Conservation (phyloP, 2,888 invertebrate genomes). For the Sphaerophoria rueppellii region DNA sequence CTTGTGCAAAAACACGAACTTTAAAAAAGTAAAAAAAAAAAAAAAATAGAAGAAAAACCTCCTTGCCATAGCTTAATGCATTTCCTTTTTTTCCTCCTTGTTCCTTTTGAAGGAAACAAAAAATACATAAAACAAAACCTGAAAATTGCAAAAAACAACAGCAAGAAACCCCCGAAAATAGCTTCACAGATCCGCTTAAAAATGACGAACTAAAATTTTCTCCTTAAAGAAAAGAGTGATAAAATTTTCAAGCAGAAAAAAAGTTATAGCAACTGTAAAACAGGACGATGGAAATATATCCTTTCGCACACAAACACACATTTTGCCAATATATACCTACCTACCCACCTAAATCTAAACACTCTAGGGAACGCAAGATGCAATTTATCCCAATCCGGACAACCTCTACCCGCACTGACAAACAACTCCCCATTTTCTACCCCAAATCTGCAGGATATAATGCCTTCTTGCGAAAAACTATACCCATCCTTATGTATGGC, state of each 20-base stretch:
- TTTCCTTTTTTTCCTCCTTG: conserved; percentile 49
- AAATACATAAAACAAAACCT: conserved; percentile 11
- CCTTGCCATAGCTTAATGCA: conserved; percentile 64
- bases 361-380: conserved; percentile 59
- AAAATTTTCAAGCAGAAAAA: conserved; percentile 4
- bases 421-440: conserved; percentile 50
- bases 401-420: conserved; percentile 23
- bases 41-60: conserved; percentile 46
- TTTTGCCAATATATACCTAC: neutral
- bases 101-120: conserved; percentile 37
- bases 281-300: conserved; percentile 49
- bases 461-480: conserved; percentile 33
- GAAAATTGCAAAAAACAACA: conserved; percentile 11
- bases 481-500: neutral
- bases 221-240: conserved; percentile 15
- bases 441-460: conserved; percentile 65
- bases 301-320: conserved; percentile 29
- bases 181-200: conserved; percentile 69
- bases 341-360: neutral
- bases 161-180: conserved; percentile 65
- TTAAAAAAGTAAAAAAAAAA: conserved; percentile 47
- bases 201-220: conserved; percentile 64
- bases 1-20: conserved; percentile 40
- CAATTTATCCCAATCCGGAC: conserved; percentile 64
- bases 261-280: conserved; percentile 53